phyloP scores from a whole-genome alignment of 1,140 invertebrate species.

The Bemisia tabaci region DNA sequence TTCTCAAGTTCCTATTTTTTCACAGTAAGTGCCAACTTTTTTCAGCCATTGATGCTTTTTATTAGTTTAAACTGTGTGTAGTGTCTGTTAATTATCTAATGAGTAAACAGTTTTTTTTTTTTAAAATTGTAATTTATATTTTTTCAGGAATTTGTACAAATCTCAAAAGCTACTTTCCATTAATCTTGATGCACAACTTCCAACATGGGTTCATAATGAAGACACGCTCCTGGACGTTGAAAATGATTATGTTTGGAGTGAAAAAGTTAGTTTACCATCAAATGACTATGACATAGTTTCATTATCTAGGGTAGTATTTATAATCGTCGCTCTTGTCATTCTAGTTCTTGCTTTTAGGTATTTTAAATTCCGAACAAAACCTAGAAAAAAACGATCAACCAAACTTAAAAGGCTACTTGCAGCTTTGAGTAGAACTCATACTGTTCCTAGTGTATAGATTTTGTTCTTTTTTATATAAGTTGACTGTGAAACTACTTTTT shows the following conservation, averaged over 20 bases:
- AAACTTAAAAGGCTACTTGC: slow-evolving; percentile 9
- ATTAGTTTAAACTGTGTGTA: no score
- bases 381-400: slow-evolving; percentile 18
- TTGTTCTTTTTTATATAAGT: no score
- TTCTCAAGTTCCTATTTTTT: no score
- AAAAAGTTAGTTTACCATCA: slow-evolving; percentile 8
- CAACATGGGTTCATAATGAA: slow-evolving; percentile 23
- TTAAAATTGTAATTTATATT: slow-evolving; percentile 4
- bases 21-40: no score
- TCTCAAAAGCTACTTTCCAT: slow-evolving; percentile 53
- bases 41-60: no score
- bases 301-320: slow-evolving; percentile 12
- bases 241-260: slow-evolving; percentile 10
- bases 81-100: no score
- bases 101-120: no score
- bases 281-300: slow-evolving; percentile 15
- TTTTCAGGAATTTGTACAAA: slow-evolving; percentile 52
- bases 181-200: slow-evolving; percentile 32
- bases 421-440: background rate
- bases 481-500: no score
- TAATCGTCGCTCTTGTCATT: slow-evolving; percentile 14
- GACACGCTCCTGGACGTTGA: slow-evolving; percentile 11
- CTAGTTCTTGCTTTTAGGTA: slow-evolving; percentile 17
- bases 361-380: slow-evolving; percentile 18
- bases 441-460: background rate